phyloP scores from a whole-genome alignment of 2,113 vertebrate species.

The Nymphicus hollandicus region DNA sequence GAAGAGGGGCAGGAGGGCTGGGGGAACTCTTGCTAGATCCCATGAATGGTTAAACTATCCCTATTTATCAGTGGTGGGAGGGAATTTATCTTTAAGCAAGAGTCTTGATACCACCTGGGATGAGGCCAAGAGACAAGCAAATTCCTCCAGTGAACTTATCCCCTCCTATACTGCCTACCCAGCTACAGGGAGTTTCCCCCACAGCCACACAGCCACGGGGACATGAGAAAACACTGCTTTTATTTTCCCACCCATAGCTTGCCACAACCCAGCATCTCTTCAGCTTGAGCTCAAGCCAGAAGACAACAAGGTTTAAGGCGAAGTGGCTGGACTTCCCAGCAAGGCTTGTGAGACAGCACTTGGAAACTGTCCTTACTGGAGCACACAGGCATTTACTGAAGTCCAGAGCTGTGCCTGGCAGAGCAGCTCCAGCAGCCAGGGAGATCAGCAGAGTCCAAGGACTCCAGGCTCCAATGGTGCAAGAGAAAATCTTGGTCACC shows the following conservation, averaged over 20 bases:
- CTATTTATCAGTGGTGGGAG: neutral
- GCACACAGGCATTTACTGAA: neutral
- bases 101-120: neutral
- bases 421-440: neutral
- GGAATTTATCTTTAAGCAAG: neutral
- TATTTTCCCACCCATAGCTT: neutral
- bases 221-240: constrained; percentile 15
- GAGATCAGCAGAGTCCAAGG: neutral
- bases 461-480: neutral
- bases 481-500: neutral
- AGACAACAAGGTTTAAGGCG: neutral
- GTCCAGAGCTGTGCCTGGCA: neutral
- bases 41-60: neutral
- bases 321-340: neutral
- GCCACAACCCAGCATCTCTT: neutral
- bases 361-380: neutral
- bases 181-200: neutral
- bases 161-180: neutral
- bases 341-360: neutral
- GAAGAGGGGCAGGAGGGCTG: neutral
- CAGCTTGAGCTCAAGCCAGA: neutral
- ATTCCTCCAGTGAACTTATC: neutral
- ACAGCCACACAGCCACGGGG: neutral
- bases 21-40: neutral
- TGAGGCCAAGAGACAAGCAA: constrained; percentile 1